phyloP scores from a whole-genome alignment of 2,797 vertebrate genomes.

The Smutsia temminckii region DNA sequence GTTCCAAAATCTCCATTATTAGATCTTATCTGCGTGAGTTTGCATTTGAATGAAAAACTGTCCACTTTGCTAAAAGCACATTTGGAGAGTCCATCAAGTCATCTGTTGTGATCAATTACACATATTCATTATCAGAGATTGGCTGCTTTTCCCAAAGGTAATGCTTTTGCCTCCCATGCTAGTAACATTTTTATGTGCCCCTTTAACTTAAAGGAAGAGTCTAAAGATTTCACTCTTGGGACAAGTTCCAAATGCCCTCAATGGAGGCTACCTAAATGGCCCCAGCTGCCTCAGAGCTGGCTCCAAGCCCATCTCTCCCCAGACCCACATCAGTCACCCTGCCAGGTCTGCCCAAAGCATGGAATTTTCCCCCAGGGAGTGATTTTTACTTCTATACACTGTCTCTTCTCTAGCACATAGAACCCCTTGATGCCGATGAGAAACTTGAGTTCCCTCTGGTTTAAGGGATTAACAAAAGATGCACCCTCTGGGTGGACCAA shows the following conservation, averaged over 20 bases:
- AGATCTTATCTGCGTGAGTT: constrained; percentile 69
- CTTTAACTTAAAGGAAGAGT: constrained; percentile 64
- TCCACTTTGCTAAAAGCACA: constrained; percentile 73
- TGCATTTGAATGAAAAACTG: constrained; percentile 72
- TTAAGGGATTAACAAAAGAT: neutral
- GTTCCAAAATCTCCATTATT: constrained; percentile 80
- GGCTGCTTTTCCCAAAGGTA: constrained; percentile 65
- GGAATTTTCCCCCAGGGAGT: constrained; percentile 13
- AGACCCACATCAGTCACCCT: neutral
- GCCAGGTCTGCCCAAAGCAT: neutral
- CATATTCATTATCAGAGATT: constrained; percentile 76
- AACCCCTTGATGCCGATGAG: neutral
- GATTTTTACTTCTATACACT: neutral
- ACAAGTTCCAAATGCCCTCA: constrained; percentile 50
- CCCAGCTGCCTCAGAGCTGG: constrained; percentile 32
- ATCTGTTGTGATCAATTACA: constrained; percentile 76
- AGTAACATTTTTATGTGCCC: constrained; percentile 55
- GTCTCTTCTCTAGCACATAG: neutral
- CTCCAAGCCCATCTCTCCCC: neutral
- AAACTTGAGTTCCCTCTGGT: neutral
- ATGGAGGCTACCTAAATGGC: neutral
- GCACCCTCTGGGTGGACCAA: neutral
- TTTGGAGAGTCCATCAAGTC: constrained; percentile 68
- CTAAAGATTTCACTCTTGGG: constrained; percentile 38
- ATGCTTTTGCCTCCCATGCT: constrained; percentile 31